These are phyloP conservation scores for Thecophora atra DNA, from an alignment of 2,888 invertebrate species.

Conservation along the genomic window DNA sequence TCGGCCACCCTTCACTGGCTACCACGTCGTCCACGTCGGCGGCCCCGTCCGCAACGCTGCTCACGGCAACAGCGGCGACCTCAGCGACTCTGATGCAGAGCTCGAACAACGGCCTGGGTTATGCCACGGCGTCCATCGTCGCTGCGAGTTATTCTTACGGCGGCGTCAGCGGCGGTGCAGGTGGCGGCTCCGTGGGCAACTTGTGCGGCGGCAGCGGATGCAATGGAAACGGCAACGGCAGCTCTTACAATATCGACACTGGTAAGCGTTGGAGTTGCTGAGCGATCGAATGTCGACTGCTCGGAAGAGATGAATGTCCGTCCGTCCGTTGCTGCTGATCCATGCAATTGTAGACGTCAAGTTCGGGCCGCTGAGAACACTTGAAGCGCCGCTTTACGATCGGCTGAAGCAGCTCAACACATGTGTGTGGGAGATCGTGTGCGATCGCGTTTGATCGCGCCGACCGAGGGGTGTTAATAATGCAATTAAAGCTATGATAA, in stretches of 20 bases:
- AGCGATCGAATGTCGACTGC: constrained; percentile 28
- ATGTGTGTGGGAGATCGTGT: constrained; percentile 53
- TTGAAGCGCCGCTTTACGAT: constrained; percentile 24
- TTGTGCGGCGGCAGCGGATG: constrained; percentile 45
- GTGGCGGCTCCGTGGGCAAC: constrained; percentile 42
- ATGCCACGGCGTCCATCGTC: constrained; percentile 58
- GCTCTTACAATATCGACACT: constrained; percentile 58
- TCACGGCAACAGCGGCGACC: constrained; percentile 39
- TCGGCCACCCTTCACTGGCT: constrained; percentile 43
- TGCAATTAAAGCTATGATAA: constrained; percentile 26
- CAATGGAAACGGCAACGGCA: constrained; percentile 45
- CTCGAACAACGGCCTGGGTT: constrained; percentile 55
- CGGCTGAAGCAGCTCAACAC: constrained; percentile 11
- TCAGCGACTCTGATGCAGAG: constrained; percentile 56
- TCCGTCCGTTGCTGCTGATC: constrained; percentile 8
- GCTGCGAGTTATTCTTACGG: constrained; percentile 61
- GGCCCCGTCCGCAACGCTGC: constrained; percentile 10
- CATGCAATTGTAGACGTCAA: constrained; percentile 6
- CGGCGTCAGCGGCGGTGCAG: constrained; percentile 43
- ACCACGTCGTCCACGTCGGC: constrained; percentile 48
- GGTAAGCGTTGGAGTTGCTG: constrained; percentile 55
- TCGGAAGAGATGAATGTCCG: neutral
- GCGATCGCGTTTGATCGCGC: constrained; percentile 35
- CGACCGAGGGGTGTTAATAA: constrained; percentile 36
- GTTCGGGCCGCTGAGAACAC: constrained; percentile 28